These are phyloP conservation scores for Dreissena rostriformis DNA, from an alignment of 1,140 invertebrate genomes.

Conservation along the genomic window DNA sequence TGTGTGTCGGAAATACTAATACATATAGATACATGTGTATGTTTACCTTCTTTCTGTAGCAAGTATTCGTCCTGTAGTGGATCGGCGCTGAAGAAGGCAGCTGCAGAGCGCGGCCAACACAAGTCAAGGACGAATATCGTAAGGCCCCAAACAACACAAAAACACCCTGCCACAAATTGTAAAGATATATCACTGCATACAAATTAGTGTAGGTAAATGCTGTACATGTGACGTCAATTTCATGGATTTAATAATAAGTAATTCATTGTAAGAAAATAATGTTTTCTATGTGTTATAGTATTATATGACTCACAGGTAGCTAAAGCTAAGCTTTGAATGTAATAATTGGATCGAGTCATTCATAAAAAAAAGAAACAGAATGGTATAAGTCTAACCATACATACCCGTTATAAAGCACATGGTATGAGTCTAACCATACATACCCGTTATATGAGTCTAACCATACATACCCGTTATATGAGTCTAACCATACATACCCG, in stretches of 20 bases:
- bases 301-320: background rate
- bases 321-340: background rate
- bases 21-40: too few species aligned
- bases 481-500: too few species aligned
- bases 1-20: too few species aligned
- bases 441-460: too few species aligned
- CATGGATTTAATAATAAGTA: background rate
- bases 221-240: background rate
- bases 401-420: too few species aligned
- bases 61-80: slow-evolving; percentile 84
- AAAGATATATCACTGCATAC: background rate
- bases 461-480: too few species aligned
- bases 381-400: too few species aligned
- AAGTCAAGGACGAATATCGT: slow-evolving; percentile 82
- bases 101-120: slow-evolving; percentile 80
- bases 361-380: too few species aligned
- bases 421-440: background rate
- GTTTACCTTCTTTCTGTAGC: slow-evolving; percentile 63
- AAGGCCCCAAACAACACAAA: slow-evolving; percentile 82
- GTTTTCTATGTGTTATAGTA: background rate
- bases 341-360: background rate
- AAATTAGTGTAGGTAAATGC: background rate
- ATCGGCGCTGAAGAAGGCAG: slow-evolving; percentile 84
- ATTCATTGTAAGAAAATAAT: background rate
- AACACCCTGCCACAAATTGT: slow-evolving; percentile 79